phyloP scores from a whole-genome alignment of 23 tunicate species.

The Ascidia mentula region DNA sequence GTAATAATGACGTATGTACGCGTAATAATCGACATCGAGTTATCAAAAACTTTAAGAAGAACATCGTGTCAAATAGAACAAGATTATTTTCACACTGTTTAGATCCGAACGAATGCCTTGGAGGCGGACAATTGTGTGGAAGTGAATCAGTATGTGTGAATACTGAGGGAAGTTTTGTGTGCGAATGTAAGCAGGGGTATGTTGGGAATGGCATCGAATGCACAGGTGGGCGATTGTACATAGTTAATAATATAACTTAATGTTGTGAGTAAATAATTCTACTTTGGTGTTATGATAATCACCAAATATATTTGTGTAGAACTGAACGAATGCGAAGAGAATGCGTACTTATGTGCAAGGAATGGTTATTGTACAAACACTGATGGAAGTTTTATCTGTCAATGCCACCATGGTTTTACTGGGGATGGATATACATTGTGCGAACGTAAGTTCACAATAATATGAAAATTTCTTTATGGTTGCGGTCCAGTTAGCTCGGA shows the following conservation, averaged over 20 bases:
- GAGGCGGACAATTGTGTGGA: neutral
- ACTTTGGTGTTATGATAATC: too few species aligned
- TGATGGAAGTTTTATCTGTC: conserved; percentile 47
- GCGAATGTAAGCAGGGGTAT: conserved; percentile 50
- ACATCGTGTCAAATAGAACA: too few species aligned
- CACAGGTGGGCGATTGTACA: conserved; percentile 5
- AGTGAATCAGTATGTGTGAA: conserved; percentile 37
- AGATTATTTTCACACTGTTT: conserved; percentile 1
- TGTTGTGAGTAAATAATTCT: too few species aligned
- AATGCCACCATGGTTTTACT: conserved; percentile 33
- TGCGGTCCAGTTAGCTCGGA: too few species aligned
- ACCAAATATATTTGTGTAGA: too few species aligned
- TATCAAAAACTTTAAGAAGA: too few species aligned
- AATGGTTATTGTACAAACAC: conserved; percentile 48
- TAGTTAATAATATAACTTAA: too few species aligned
- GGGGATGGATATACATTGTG: conserved; percentile 44
- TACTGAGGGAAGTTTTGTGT: conserved; percentile 33
- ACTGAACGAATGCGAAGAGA: conserved; percentile 47
- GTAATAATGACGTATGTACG: neutral
- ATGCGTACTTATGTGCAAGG: conserved; percentile 35
- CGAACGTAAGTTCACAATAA: conserved; percentile 29
- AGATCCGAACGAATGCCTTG: conserved; percentile 8
- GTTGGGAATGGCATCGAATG: conserved; percentile 5
- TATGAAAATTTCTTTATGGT: too few species aligned
- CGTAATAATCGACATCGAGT: neutral